Evolutionary conservation across 2,888 invertebrate species (phyloP), one percentile per base, ranked within the genome.

Genomic region (Lasioglossum leucozonium): DNA sequence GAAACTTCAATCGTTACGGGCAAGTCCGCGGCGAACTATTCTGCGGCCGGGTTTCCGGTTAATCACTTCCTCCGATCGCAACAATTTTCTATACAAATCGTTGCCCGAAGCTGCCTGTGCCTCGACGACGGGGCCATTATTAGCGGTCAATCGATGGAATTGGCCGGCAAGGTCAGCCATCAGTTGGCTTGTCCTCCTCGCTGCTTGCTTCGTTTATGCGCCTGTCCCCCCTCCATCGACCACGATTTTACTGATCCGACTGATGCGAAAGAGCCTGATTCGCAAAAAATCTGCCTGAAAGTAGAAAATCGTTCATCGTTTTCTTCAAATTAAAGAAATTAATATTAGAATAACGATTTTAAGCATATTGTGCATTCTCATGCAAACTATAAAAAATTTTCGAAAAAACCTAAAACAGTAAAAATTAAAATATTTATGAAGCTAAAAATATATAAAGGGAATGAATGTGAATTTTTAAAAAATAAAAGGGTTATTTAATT

Each of bases 131-230:
- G 30, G 72, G 11, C 65, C 79, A 78, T 84, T 72, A 85, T 85
- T 85, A 84, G 73, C 77, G 79, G 73, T 74, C 84, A 84, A 85
- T 85, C 85, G 79, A 77, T 74, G 77, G 44, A 84, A 85, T 85
- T 84, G 79, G 73, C 72, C 58, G 13, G 55, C 85, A 79, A 84
- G 84, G 77, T 77, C 79, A 77, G n/a, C 44, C 71, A 58, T 74
- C 78, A 65, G 76, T 69, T 84, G 65, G 74, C 67, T 82, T 69
- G 84, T 73, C 62, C 82, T 84, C 77, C 82, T 84, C 77, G 55
- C 40, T 40, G 72, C 69, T 73, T 16, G 47, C 73, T 72, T 55
- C 72, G 73, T 69, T 82, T 73, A 67, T 72, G 55, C 37, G 65
- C 26, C 26, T 13, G 2, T 18, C 67, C 22, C 34, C 37, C 10